Evolutionary conservation across 1,140 invertebrate genomes (phyloP), one percentile per base, ranked within the genome.

Genomic region (Agrilus planipennis): DNA sequence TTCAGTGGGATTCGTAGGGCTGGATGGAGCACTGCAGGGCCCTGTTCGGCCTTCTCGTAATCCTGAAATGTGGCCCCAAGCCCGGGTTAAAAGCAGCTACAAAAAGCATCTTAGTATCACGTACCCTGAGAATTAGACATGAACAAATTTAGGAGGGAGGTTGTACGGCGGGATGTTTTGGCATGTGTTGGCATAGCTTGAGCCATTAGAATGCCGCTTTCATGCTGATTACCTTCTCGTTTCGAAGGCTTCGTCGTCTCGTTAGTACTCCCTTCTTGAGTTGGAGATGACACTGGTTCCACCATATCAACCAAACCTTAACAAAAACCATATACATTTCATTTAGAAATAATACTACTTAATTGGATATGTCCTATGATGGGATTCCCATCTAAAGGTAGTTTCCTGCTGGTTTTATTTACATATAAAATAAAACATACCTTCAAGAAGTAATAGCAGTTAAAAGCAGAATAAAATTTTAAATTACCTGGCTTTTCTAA

Each of bases 61-160:
- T 45, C 60, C 60, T 62, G 58, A 45, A 60, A 42, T 57, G 63
- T 63, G 59, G 62, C 62, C 59, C 63, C 67, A 52, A 50, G 45
- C 29, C 52, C 51, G 36, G 30, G 51, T 57, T 51, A 52, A 45
- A 44, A 51, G 39, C 44, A 31, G 25, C 41, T 34, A 41, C 45
- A 12, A 11, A 21, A 38, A 25, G 22, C 41, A 17, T 20, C 18
- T 19, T 37, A 37, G 19, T 39, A 34, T 41, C 52, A 72, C 70
- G 61, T 89, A 79, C 84, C 86, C 78, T 88, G 84, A 70, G 85
- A 87, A 71, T 87, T 87, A 72, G 85, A 85, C 73, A 88, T 87
- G 75, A 90, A 91, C 69, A 90, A 76, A 77, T 91, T 90, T 66
- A 90, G 77, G 62, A 91, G 77, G 65, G 87, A 90, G 64, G 86